Evolutionary conservation across 2,888 invertebrate species (phyloP).

Genomic region (Clanis bilineata): DNA sequence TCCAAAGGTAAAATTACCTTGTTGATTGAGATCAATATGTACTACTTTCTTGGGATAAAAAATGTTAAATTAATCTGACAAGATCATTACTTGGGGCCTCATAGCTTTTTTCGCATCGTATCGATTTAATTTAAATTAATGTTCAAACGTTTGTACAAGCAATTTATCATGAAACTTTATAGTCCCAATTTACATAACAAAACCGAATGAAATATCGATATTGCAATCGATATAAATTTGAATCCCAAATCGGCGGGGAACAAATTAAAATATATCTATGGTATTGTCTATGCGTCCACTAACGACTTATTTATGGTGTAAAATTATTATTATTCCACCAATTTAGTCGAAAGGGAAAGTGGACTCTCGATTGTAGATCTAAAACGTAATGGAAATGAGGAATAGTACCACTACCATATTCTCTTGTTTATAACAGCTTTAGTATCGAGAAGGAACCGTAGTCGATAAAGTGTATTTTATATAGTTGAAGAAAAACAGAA

Average conservation of each 20-base stretch:
- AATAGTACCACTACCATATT: slow-evolving; percentile 1
- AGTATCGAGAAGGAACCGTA: background rate
- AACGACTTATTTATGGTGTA: slow-evolving; percentile 17
- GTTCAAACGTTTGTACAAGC: background rate
- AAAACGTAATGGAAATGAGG: slow-evolving; percentile 36
- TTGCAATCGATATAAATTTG: slow-evolving; percentile 12
- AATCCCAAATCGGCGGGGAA: slow-evolving; percentile 8
- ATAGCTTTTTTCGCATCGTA: background rate
- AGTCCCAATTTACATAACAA: slow-evolving; percentile 13
- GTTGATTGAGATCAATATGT: too few species aligned
- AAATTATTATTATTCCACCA: slow-evolving; percentile 26
- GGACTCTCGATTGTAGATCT: slow-evolving; percentile 59
- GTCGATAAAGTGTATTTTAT: background rate
- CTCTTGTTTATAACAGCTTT: slow-evolving; percentile 8
- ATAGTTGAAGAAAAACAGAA: background rate
- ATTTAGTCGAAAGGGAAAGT: slow-evolving; percentile 55
- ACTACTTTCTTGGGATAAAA: background rate
- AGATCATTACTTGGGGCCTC: background rate
- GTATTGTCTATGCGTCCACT: slow-evolving; percentile 13
- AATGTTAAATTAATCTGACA: background rate
- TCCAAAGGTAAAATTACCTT: too few species aligned
- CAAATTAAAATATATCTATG: slow-evolving; percentile 16
- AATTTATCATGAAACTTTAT: slow-evolving; percentile 13
- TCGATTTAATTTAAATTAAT: background rate
- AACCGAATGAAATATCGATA: slow-evolving; percentile 11